Percentiles rank a stretch among this genome's conserved stretches.
These are phyloP conservation scores for Scelioninae gen. 1 DNA, from an alignment of 2,888 invertebrate species.

Conservation along the genomic window DNA sequence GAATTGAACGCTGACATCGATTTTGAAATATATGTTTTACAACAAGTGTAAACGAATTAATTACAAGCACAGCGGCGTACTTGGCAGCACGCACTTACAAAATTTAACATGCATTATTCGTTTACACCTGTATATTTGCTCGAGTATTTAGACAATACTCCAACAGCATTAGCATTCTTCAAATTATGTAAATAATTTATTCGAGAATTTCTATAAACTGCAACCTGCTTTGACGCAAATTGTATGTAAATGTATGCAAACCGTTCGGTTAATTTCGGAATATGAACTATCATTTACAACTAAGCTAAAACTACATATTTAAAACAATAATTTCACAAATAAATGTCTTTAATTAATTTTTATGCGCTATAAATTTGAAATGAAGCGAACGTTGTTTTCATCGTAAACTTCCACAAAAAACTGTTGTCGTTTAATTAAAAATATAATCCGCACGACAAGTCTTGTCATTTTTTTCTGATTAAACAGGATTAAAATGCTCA, in stretches of 20 bases:
- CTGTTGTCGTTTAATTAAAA: constrained; percentile 52
- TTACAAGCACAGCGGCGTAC: neutral
- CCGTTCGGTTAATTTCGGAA: constrained; percentile 39
- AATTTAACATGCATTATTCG: constrained; percentile 9
- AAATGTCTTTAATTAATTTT: constrained; percentile 39
- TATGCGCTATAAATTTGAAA: constrained; percentile 16
- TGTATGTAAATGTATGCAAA: constrained; percentile 51
- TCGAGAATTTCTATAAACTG: constrained; percentile 29
- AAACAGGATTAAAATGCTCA: constrained; percentile 29
- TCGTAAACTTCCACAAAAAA: constrained; percentile 19
- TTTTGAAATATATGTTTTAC: constrained; percentile 5
- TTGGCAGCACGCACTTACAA: neutral
- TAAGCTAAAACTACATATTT: neutral
- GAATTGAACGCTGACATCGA: neutral
- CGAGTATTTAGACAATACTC: constrained; percentile 25
- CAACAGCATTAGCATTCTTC: constrained; percentile 38
- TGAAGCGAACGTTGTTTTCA: constrained; percentile 22
- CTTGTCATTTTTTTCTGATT: constrained; percentile 38
- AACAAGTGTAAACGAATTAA: neutral
- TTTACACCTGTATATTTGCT: constrained; percentile 2
- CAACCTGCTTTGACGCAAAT: constrained; percentile 35
- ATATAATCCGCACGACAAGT: constrained; percentile 26
- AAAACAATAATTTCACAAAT: constrained; percentile 33
- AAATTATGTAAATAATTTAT: constrained; percentile 49
- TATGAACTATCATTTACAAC: constrained; percentile 41